Evolutionary conservation across 2,113 vertebrate species (phyloP), one percentile per base, ranked within the genome.

Genomic region (Leucopsar rothschildi): DNA sequence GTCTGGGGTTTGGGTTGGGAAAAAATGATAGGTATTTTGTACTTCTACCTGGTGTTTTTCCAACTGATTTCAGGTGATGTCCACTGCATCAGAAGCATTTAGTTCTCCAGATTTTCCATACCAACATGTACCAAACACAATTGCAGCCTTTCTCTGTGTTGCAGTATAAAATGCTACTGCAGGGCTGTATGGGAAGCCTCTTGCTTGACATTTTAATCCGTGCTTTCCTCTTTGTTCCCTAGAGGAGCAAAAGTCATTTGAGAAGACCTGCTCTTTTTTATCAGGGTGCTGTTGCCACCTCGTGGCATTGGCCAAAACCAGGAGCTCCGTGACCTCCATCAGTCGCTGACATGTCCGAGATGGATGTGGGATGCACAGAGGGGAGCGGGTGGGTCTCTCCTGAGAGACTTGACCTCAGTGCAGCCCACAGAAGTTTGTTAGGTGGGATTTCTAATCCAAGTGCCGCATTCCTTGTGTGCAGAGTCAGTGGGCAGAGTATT

Each of bases 31-130:
- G 5, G 29, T 2, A 1, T 66, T 95, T 72, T 33, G 20, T 83
- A n/a, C 55, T 85, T 15, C 24, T 60, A 3, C 25, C 31, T 52
- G 27, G 9, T 65, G 49, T 53, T 59, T 39, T 42, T 15, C 31
- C 0, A 0, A 2, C 7, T 0, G 0, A 21, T 66, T 69, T 55
- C 50, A 47, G 63, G 33, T 2, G 4, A 27, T 1, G 2, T 25
- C 17, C 4, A 2, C 25, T 33, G 12, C 1, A 2, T 59, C 11
- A 10, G 12, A 68, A 81, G 18, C 0, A 0, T 59, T 86, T 59
- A 50, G 20, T 60, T 77, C 40, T 71, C 22, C 45, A 44, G 10
- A 9, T 40, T 45, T 78, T 53, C 72, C 22, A 24, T 78, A 63
- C 13, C 25, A 29, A 23, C 29, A 33, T 2, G 2, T 31, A 35